Conservation (phyloP, 2,888 invertebrate genomes). For the Dexiosoma caninum region DNA sequence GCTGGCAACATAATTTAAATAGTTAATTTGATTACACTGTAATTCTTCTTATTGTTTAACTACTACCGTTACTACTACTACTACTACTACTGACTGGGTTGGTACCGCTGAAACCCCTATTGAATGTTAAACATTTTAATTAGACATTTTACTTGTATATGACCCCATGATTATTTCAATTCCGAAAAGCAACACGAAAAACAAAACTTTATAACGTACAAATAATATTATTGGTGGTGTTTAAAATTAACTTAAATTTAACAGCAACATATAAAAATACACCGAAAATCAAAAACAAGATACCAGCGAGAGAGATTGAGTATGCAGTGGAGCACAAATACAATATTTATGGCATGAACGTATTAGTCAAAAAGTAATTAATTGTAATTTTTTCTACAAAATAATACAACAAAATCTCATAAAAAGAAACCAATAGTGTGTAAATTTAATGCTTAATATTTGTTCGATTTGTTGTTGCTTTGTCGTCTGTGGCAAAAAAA, state of each 20-base stretch:
- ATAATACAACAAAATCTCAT: slow-evolving; percentile 18
- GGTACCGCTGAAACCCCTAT: slow-evolving; percentile 22
- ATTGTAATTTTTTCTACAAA: slow-evolving; percentile 49
- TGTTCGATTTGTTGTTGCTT: slow-evolving; percentile 16
- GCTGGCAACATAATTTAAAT: slow-evolving; percentile 11
- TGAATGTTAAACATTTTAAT: slow-evolving; percentile 57
- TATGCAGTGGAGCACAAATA: background rate
- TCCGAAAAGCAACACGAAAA: background rate
- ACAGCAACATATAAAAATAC: slow-evolving; percentile 34
- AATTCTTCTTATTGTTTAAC: background rate
- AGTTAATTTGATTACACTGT: slow-evolving; percentile 33
- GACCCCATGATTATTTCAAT: slow-evolving; percentile 54
- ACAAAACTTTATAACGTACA: slow-evolving; percentile 24
- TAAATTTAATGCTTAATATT: slow-evolving; percentile 7
- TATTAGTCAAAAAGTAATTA: slow-evolving; percentile 57
- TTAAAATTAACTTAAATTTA: slow-evolving; percentile 45
- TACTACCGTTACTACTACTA: too few species aligned
- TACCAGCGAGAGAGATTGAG: background rate
- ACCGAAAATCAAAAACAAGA: slow-evolving; percentile 1
- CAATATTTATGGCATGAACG: slow-evolving; percentile 31
- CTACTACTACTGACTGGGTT: background rate
- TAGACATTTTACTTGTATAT: slow-evolving; percentile 44
- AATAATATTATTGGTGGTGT: slow-evolving; percentile 51
- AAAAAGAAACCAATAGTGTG: slow-evolving; percentile 27
- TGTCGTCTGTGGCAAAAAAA: slow-evolving; percentile 11